Conservation (phyloP, 2,113 vertebrate species). For the Neodon shergylaensis region DNA sequence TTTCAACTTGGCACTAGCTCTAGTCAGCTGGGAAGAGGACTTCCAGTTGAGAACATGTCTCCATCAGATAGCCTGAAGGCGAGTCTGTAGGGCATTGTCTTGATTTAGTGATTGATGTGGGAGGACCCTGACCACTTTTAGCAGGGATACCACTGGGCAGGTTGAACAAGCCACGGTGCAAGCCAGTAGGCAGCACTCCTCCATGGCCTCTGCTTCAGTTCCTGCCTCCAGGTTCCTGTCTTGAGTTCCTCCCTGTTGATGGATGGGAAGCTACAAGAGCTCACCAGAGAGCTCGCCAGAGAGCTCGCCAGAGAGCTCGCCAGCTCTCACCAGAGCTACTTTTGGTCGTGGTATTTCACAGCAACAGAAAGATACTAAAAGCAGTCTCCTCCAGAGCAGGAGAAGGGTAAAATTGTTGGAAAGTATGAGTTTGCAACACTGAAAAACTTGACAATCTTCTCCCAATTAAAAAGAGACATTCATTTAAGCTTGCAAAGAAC, state of each 20-base stretch:
- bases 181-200: neutral
- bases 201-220: neutral
- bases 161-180: neutral
- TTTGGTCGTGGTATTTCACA: neutral
- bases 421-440: neutral
- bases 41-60: neutral
- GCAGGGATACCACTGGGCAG: neutral
- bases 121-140: neutral
- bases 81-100: neutral
- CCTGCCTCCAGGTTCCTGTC: neutral
- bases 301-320: no score
- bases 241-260: neutral
- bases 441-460: neutral
- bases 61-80: neutral
- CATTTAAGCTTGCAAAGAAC: slow-evolving; percentile 20
- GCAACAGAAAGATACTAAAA: neutral
- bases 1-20: neutral
- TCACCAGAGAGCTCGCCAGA: no score
- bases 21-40: neutral
- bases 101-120: neutral
- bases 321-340: neutral
- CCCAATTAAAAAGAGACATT: neutral
- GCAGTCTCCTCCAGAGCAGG: neutral
- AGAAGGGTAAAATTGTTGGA: neutral
- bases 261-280: neutral